Evolutionary conservation across 2,888 invertebrate species (phyloP), one percentile per base, ranked within the genome.

Genomic region (Trissolcus japonicus): DNA sequence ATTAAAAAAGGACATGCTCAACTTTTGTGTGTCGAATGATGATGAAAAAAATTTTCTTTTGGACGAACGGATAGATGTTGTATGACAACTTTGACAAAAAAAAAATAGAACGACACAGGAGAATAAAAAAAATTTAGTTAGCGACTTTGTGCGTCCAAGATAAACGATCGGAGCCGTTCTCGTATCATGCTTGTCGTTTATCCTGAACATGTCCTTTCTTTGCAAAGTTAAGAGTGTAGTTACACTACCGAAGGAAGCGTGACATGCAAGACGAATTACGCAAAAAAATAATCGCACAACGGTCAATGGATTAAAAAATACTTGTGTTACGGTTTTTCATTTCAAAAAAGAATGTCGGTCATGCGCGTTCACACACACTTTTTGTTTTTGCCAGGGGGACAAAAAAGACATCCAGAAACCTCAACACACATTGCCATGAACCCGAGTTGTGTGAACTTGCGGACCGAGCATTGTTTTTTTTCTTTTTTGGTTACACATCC

Each of bases 161-260:
- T 55, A 61, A 71, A 71, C 55, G 61, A 40, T 29, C 6, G 17
- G 59, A 40, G 11, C 41, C 14, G 35, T 62, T 54, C 40, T 40
- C 48, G 60, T 53, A 19, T 51, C 73, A 63, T 71, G 69, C 60
- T 63, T n/a, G 7, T 77, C 72, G 78, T 62, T 65, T 79, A 73
- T 68, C 75, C 76, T 81, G 82, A 81, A 81, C 84, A 82, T 80
- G 78, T 79, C 74, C 80, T 73, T n/a, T 80, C 79, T 74, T 82
- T 81, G 80, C 81, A 82, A 25, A 83, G 85, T 85, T 84, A 85
- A 83, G 79, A 81, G 83, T 81, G 79, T 81, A 81, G 82, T 82
- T 76, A 86, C 84, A 88, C 89, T 89, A 89, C 88, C 88, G 89
- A 85, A 88, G 88, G 88, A 89, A 89, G 89, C 89, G 81, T 87